Evolutionary conservation across 2,797 vertebrate species (phyloP).

Genomic region (Chanos chanos): DNA sequence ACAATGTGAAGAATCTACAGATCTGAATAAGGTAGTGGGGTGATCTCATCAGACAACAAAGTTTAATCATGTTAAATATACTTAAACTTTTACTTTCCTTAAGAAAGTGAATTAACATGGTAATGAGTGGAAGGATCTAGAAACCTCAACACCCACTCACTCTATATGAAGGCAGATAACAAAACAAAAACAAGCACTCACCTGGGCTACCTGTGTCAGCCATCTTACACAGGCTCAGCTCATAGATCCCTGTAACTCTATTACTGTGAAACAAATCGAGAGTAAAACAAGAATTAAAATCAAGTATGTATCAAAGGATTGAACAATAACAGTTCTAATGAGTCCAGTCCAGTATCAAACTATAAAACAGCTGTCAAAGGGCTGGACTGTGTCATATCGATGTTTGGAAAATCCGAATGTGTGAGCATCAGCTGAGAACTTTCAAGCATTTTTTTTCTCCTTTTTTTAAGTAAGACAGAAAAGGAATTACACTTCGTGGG

Average conservation of each 20-base stretch:
- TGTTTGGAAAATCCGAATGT: too few species aligned
- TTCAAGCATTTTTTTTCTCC: background rate
- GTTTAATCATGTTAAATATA: too few species aligned
- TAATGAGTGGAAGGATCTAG: too few species aligned
- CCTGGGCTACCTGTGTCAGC: conserved; percentile 96
- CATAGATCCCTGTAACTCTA: conserved; percentile 94
- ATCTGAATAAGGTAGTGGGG: background rate
- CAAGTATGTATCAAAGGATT: too few species aligned
- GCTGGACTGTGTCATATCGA: too few species aligned
- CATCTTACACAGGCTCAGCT: conserved; percentile 97
- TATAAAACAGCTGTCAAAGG: too few species aligned
- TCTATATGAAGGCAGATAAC: background rate
- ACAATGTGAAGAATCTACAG: background rate
- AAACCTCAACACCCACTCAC: background rate
- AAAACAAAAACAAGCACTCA: conserved; percentile 54
- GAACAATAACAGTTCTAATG: too few species aligned
- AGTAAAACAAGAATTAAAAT: background rate
- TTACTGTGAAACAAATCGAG: conserved; percentile 75
- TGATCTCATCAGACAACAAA: background rate
- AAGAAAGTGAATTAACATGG: too few species aligned
- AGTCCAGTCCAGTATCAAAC: too few species aligned
- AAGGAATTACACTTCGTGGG: background rate
- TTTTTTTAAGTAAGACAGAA: too few species aligned
- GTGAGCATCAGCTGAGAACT: too few species aligned
- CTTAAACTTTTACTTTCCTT: too few species aligned